Evolutionary conservation across 2,113 vertebrate genomes (phyloP).

Genomic region (Turnix velox): DNA sequence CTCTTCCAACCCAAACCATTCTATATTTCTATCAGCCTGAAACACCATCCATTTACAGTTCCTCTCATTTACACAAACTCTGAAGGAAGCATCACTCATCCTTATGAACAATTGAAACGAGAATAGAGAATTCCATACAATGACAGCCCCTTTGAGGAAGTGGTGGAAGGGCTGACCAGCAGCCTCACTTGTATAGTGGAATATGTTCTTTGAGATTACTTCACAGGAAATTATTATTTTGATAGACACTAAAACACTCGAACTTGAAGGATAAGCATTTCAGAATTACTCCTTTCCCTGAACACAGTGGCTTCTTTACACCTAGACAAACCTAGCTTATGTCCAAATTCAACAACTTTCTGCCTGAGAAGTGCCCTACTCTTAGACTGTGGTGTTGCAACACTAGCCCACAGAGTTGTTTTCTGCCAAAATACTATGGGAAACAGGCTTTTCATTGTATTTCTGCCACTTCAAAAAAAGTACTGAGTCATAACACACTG

Average conservation of each 20-base stretch:
- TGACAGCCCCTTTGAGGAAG: conserved; percentile 29
- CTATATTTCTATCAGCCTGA: no score
- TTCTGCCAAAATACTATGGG: conserved; percentile 65
- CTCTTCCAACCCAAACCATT: no score
- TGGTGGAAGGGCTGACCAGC: not conserved
- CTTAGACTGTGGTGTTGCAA: conserved; percentile 67
- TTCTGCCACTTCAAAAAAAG: conserved; percentile 57
- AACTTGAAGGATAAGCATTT: conserved; percentile 66
- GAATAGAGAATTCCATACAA: not conserved
- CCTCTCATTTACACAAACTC: not conserved
- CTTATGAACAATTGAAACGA: conserved; percentile 1
- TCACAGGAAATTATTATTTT: conserved; percentile 74
- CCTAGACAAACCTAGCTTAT: conserved; percentile 49
- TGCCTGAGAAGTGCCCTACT: conserved; percentile 68
- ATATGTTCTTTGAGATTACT: conserved; percentile 65
- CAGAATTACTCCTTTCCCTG: conserved; percentile 39
- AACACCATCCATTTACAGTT: not conserved
- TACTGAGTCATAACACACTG: conserved; percentile 67
- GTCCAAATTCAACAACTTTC: conserved; percentile 71
- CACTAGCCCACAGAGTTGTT: conserved; percentile 32
- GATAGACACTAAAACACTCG: conserved; percentile 58
- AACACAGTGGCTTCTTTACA: conserved; percentile 61
- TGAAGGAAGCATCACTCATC: conserved; percentile 25
- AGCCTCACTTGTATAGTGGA: conserved; percentile 43
- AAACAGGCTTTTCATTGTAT: conserved; percentile 74